These are phyloP conservation scores for Hypomesus transpacificus DNA, from an alignment of 2,113 vertebrate species.

Conservation along the genomic window DNA sequence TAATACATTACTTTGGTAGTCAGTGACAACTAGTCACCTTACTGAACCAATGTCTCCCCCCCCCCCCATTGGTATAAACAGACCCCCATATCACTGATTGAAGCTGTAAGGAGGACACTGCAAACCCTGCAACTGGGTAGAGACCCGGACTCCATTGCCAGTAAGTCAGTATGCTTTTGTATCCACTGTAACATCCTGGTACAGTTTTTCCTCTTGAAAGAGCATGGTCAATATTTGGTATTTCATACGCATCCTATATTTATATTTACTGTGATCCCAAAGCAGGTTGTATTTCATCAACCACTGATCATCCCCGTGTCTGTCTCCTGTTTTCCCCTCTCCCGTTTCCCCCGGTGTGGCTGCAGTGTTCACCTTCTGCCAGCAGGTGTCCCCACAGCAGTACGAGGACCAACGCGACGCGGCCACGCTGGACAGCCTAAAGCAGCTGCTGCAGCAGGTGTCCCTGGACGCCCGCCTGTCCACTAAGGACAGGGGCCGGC, in stretches of 20 bases:
- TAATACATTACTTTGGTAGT: too few species aligned
- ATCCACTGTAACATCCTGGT: not conserved
- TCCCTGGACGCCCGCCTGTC: constrained; percentile 56
- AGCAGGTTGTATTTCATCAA: not conserved
- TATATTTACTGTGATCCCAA: not conserved
- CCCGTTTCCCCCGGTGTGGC: constrained; percentile 2
- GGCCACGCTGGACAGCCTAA: constrained; percentile 66
- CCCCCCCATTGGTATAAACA: constrained; percentile 40
- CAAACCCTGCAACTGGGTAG: constrained; percentile 72
- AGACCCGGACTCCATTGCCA: constrained; percentile 70
- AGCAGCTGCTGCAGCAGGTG: constrained; percentile 68
- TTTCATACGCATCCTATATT: not conserved
- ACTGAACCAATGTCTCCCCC: not conserved
- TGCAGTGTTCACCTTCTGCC: constrained; percentile 81
- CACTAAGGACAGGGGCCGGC: constrained; percentile 71
- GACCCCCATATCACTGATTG: constrained; percentile 74
- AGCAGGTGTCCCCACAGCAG: constrained; percentile 70
- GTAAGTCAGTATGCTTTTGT: constrained; percentile 53
- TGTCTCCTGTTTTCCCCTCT: not conserved
- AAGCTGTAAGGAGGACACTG: constrained; percentile 73
- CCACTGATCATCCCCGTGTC: not conserved
- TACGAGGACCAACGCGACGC: constrained; percentile 74
- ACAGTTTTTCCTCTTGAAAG: not conserved
- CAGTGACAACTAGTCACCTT: too few species aligned
- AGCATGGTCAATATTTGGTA: not conserved